Evolutionary conservation across 2,113 vertebrate species (phyloP).

Genomic region (Chloropsis cyanopogon): DNA sequence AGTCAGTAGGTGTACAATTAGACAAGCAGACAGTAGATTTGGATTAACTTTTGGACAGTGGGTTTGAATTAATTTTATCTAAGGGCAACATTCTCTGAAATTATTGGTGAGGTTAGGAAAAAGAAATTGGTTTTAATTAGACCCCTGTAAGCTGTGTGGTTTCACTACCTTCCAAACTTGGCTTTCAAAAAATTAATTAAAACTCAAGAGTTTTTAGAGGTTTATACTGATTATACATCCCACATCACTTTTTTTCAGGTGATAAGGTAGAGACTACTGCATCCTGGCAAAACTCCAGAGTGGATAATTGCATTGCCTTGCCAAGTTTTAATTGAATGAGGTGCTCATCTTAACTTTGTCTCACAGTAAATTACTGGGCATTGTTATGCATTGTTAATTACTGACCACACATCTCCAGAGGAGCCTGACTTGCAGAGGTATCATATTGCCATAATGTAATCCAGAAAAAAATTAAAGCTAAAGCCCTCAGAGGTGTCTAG

Average conservation of each 20-base stretch:
- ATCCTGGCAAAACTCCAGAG: slow-evolving; percentile 22
- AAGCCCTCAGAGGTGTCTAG: not conserved
- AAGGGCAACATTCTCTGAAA: not conserved
- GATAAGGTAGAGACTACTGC: not conserved
- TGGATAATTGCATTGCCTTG: slow-evolving; percentile 30
- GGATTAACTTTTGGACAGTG: not conserved
- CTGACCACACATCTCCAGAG: not conserved
- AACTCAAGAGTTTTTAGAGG: not conserved
- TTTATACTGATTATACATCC: not conserved
- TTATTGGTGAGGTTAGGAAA: not conserved
- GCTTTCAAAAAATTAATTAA: slow-evolving; percentile 4
- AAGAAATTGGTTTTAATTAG: not conserved
- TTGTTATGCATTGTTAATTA: slow-evolving; percentile 34
- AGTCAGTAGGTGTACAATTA: not conserved
- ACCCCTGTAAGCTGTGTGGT: not conserved
- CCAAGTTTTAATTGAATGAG: slow-evolving; percentile 48
- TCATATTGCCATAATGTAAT: not conserved
- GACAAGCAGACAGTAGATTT: not conserved
- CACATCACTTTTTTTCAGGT: not conserved
- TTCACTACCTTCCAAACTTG: not conserved
- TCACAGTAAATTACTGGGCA: not conserved
- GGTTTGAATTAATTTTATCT: not conserved
- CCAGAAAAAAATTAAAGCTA: not conserved
- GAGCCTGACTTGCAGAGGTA: not conserved
- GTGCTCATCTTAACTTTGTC: slow-evolving; percentile 17